phyloP scores from a whole-genome alignment of 2,113 vertebrate species.

The Stictonetta naevosa region DNA sequence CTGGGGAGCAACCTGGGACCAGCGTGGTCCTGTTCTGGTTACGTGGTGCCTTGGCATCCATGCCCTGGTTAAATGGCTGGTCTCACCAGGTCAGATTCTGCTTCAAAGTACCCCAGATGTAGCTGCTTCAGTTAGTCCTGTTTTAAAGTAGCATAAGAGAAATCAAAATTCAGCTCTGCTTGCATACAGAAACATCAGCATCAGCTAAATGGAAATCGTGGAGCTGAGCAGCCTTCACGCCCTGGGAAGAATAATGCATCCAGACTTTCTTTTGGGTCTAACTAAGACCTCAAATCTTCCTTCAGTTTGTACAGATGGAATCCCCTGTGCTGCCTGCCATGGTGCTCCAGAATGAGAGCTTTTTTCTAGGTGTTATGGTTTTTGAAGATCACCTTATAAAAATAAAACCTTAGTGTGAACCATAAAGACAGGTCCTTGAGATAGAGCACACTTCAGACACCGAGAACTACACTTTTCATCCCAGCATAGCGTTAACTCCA shows the following conservation, averaged over 20 bases:
- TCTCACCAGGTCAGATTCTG: background rate
- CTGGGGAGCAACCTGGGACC: background rate
- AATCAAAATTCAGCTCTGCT: background rate
- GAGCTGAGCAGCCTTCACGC: background rate
- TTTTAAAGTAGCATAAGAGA: background rate
- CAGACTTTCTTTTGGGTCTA: background rate
- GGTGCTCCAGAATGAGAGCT: background rate
- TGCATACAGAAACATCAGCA: background rate
- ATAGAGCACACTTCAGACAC: background rate
- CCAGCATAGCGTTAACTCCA: background rate
- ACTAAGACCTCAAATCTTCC: background rate
- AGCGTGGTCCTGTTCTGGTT: background rate
- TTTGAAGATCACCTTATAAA: background rate
- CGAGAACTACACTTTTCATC: background rate
- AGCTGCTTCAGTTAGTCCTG: background rate
- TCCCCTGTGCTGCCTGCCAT: background rate
- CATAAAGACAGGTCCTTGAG: background rate
- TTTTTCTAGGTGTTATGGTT: background rate
- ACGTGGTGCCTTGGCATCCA: background rate
- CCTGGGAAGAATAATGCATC: background rate
- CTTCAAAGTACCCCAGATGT: background rate
- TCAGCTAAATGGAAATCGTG: background rate
- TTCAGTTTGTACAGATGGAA: background rate
- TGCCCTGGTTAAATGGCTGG: background rate
- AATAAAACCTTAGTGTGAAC: background rate